Evolutionary conservation across 2,113 vertebrate genomes (phyloP).

Genomic region (western clawed frog (Xenopus tropicalis)): DNA sequence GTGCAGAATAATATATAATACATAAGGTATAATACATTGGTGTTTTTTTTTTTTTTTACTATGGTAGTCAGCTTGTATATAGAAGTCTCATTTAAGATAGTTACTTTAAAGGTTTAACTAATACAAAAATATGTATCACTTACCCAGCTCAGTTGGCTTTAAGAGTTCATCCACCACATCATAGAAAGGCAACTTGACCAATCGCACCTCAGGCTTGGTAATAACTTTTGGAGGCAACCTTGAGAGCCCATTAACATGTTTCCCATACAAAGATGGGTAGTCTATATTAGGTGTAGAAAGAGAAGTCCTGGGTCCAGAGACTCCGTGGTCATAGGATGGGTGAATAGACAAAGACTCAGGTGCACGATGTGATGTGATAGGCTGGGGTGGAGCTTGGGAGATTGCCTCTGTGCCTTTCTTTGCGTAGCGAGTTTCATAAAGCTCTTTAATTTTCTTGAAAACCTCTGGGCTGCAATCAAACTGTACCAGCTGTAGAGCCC

Average conservation of each 20-base stretch:
- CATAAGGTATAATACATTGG: too few species aligned
- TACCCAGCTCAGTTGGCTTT: constrained; percentile 90
- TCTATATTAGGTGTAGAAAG: constrained; percentile 61
- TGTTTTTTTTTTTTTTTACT: too few species aligned
- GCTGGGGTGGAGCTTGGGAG: constrained; percentile 54
- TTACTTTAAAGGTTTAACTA: rapidly evolving
- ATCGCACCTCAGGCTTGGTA: constrained; percentile 71
- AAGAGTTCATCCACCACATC: constrained; percentile 89
- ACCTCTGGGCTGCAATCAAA: constrained; percentile 96
- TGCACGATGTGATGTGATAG: constrained; percentile 58
- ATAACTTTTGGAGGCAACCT: constrained; percentile 75
- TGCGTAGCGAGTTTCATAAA: constrained; percentile 91
- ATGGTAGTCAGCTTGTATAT: too few species aligned
- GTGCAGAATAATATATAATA: too few species aligned
- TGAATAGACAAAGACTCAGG: constrained; percentile 72
- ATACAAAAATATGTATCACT: constrained; percentile 40
- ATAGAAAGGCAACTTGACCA: constrained; percentile 93
- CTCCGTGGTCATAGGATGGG: constrained; percentile 65
- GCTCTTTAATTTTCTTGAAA: constrained; percentile 94
- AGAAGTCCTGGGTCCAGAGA: constrained; percentile 58
- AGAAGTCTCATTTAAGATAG: too few species aligned
- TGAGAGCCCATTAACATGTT: constrained; percentile 94
- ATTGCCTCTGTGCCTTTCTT: constrained; percentile 67
- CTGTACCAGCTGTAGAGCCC: constrained; percentile 91
- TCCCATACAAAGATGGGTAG: constrained; percentile 76